Percentiles rank a stretch among this genome's conserved stretches.
Conservation (phyloP, 2,888 invertebrate genomes). For the Cryptus armator region DNA sequence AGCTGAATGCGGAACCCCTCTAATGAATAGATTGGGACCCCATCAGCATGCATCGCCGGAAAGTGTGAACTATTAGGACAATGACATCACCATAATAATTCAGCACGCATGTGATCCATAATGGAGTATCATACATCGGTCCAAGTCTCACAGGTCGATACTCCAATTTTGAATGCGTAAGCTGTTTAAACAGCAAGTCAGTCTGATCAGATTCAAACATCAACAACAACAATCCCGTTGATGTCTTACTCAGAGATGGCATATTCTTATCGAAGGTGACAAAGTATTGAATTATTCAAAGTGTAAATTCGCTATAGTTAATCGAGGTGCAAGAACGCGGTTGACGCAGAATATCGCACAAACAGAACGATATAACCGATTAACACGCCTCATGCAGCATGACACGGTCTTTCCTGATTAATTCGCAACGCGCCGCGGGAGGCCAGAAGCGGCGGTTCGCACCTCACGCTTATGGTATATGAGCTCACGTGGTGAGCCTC, state of each 20-base stretch:
- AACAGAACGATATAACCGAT: slow-evolving; percentile 33
- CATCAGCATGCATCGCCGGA: background rate
- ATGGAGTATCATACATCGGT: background rate
- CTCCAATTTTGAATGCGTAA: background rate
- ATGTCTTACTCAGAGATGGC: background rate
- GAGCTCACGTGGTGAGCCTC: slow-evolving; percentile 62
- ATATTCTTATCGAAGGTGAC: background rate
- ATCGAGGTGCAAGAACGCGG: slow-evolving; percentile 54
- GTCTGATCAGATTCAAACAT: background rate
- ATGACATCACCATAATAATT: background rate
- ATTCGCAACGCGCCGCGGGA: slow-evolving; percentile 55
- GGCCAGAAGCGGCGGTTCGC: slow-evolving; percentile 43
- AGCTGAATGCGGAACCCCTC: background rate
- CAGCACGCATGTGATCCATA: background rate
- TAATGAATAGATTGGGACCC: background rate
- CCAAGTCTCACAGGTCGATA: background rate
- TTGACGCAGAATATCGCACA: slow-evolving; percentile 52
- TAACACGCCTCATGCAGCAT: slow-evolving; percentile 48
- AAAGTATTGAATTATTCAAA: slow-evolving; percentile 7
- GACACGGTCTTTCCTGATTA: slow-evolving; percentile 66
- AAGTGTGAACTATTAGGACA: background rate
- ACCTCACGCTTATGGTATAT: slow-evolving; percentile 42
- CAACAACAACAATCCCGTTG: background rate
- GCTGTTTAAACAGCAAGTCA: background rate
- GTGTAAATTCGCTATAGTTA: slow-evolving; percentile 37